Evolutionary conservation across 2,888 invertebrate species (phyloP).

Genomic region (Anaspis maculata): DNA sequence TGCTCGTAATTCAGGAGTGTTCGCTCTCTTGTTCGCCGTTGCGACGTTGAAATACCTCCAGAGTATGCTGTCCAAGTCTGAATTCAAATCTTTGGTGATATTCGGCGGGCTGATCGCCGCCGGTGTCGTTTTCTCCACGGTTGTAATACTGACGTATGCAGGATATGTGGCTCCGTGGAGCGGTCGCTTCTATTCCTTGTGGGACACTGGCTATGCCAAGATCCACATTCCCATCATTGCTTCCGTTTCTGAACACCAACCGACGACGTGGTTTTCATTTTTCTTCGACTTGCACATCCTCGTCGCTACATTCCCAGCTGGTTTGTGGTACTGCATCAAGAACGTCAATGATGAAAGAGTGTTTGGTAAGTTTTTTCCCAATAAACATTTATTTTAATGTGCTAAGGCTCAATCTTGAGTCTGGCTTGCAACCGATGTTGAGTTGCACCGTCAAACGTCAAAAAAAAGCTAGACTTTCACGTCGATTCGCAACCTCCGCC

Average conservation of each 20-base stretch:
- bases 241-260: constrained; percentile 98
- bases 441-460: not conserved
- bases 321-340: constrained; percentile 98
- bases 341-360: constrained; percentile 95
- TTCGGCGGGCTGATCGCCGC: constrained; percentile 71
- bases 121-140: constrained; percentile 68
- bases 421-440: no score
- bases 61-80: constrained; percentile 75
- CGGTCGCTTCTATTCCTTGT: constrained; percentile 91
- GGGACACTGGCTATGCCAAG: constrained; percentile 99
- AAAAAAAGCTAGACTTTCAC: no score
- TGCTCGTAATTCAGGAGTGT: constrained; percentile 64
- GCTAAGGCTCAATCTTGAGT: no score
- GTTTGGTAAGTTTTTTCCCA: constrained; percentile 91
- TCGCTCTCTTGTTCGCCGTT: constrained; percentile 85
- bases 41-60: constrained; percentile 81
- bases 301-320: constrained; percentile 95
- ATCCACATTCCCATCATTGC: constrained; percentile 99
- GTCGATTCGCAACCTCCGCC: no score
- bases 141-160: constrained; percentile 84
- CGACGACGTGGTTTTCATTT: constrained; percentile 98
- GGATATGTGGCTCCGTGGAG: constrained; percentile 97
- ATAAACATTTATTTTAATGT: no score
- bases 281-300: constrained; percentile 98
- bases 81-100: constrained; percentile 81